Percentiles rank a stretch among this genome's conserved stretches.
These are phyloP conservation scores for Sphenopsis melanotis DNA, from an alignment of 2,797 vertebrate species.

Conservation along the genomic window DNA sequence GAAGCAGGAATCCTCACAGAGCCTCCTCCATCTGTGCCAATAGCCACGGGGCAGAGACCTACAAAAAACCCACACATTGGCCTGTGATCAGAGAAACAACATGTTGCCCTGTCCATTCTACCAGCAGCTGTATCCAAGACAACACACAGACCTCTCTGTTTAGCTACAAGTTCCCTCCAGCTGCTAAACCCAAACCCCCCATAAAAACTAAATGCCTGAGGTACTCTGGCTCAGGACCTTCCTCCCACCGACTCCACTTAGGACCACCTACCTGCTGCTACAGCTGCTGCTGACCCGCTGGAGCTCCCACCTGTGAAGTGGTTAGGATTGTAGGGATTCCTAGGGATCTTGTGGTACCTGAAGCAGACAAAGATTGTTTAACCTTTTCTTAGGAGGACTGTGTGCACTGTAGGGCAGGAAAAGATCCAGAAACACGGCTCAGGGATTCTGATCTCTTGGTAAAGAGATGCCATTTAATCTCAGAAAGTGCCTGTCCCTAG, in stretches of 20 bases:
- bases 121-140: neutral
- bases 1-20: slow-evolving; percentile 71
- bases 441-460: neutral
- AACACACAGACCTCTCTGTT: neutral
- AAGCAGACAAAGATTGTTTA: neutral
- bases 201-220: neutral
- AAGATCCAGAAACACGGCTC: neutral
- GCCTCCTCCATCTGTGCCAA: slow-evolving; percentile 68
- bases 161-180: neutral
- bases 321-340: slow-evolving; percentile 65
- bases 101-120: neutral
- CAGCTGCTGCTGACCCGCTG: slow-evolving; percentile 66
- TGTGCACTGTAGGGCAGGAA: neutral
- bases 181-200: neutral
- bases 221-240: neutral
- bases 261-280: slow-evolving; percentile 63
- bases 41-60: slow-evolving; percentile 68
- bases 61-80: neutral
- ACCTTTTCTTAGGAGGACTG: neutral
- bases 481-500: neutral
- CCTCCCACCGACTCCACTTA: neutral
- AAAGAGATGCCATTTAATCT: neutral
- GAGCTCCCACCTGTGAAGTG: slow-evolving; percentile 70
- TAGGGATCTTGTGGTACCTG: slow-evolving; percentile 62
- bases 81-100: neutral